Conservation (phyloP, 2,797 vertebrate species). For the Onychomys torridus region DNA sequence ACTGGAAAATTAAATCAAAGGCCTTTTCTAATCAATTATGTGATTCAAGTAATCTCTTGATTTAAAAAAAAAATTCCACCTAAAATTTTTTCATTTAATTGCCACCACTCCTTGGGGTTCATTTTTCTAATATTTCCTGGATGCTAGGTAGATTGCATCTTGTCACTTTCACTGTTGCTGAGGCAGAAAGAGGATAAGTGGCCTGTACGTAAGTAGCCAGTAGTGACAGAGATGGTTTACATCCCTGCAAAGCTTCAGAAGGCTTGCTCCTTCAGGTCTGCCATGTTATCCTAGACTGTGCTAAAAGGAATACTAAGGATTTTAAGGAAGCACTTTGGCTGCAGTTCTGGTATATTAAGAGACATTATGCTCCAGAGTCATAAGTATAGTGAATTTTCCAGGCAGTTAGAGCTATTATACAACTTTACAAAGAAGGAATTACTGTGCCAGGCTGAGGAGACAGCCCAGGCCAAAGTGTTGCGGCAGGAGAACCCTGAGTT, state of each 20-base stretch:
- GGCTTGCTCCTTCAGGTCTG: not conserved
- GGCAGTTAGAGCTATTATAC: not conserved
- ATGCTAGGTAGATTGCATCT: not conserved
- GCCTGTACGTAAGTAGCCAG: not conserved
- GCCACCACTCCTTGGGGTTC: not conserved
- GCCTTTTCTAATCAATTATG: not conserved
- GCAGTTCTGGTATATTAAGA: constrained; percentile 35
- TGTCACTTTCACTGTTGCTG: not conserved
- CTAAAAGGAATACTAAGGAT: not conserved
- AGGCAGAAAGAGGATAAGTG: constrained; percentile 10
- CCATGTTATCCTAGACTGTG: not conserved
- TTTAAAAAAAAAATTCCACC: not conserved
- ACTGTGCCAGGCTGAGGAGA: not conserved
- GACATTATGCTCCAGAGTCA: not conserved
- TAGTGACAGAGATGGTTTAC: not conserved
- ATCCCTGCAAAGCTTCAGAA: not conserved
- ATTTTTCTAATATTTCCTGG: constrained; percentile 46
- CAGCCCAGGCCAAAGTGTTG: too few species aligned
- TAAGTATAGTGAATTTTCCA: constrained; percentile 36
- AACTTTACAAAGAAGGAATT: not conserved
- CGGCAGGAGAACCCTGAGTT: not conserved
- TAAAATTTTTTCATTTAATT: not conserved
- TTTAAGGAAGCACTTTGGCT: constrained; percentile 42
- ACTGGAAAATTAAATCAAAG: constrained; percentile 41
- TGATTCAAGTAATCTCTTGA: constrained; percentile 40